These are phyloP conservation scores for Sterrhoptilus dennistouni DNA, from an alignment of 2,113 vertebrate genomes.

Conservation along the genomic window DNA sequence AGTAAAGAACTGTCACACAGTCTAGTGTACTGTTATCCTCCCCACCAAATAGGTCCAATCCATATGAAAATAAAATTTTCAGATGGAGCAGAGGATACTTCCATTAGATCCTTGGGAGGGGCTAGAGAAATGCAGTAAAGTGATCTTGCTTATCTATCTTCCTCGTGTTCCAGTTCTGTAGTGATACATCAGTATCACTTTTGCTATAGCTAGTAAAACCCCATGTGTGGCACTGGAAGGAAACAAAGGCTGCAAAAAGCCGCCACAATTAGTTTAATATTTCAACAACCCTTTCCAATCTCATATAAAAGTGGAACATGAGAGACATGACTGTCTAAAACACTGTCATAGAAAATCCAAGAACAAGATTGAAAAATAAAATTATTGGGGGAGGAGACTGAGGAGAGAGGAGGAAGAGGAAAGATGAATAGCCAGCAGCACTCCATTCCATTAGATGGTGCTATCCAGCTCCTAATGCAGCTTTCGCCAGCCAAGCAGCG, in stretches of 20 bases:
- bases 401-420: not conserved
- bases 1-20: not conserved
- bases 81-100: not conserved
- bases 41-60: not conserved
- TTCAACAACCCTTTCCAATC: not conserved
- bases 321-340: not conserved
- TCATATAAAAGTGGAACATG: not conserved
- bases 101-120: not conserved
- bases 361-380: not conserved
- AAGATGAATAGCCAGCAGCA: not conserved
- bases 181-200: not conserved
- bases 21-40: not conserved
- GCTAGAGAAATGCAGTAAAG: not conserved
- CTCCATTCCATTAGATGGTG: conserved; percentile 33
- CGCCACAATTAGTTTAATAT: not conserved
- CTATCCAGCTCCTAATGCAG: conserved; percentile 33
- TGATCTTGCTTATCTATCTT: not conserved
- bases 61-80: not conserved
- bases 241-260: not conserved
- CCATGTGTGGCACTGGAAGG: rapidly evolving
- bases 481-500: not conserved
- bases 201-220: not conserved
- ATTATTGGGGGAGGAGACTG: not conserved
- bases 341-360: not conserved
- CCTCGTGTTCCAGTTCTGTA: not conserved